A percentile compares a stretch with the other conserved stretches of the same genome.
These are phyloP conservation scores for Gari tellinella DNA, from an alignment of 2,888 invertebrate genomes.

Conservation along the genomic window DNA sequence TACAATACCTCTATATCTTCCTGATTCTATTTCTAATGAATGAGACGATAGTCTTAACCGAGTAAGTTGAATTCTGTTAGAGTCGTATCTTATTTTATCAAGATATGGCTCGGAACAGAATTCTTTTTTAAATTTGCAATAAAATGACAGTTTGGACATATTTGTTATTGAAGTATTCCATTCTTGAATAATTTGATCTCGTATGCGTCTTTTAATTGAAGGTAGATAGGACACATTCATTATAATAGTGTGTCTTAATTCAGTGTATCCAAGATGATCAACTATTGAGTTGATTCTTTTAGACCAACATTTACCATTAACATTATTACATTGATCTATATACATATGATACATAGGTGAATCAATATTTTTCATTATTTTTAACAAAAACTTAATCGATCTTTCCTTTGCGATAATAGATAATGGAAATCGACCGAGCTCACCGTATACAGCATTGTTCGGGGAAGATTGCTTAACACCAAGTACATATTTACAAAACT, in stretches of 20 bases:
- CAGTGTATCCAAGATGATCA: not conserved
- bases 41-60: not conserved
- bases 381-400: not conserved
- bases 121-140: slow-evolving; percentile 1
- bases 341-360: not conserved
- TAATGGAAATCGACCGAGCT: too few species aligned
- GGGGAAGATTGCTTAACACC: too few species aligned
- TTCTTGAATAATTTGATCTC: not conserved
- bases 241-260: too few species aligned
- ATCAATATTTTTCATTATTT: not conserved
- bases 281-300: not conserved
- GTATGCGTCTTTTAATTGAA: not conserved
- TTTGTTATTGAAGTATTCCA: not conserved
- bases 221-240: not conserved
- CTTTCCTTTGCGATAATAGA: too few species aligned
- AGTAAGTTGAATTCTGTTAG: not conserved
- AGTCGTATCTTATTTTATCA: not conserved
- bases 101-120: slow-evolving; percentile 6
- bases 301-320: not conserved
- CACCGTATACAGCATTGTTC: too few species aligned
- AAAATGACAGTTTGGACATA: not conserved
- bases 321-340: not conserved
- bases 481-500: too few species aligned
- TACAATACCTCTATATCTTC: slow-evolving; percentile 1
- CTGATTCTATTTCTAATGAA: slow-evolving; percentile 2